Evolutionary conservation across 1,140 invertebrate species (phyloP), one percentile per base, ranked within the genome.

Genomic region (Melipona quadrifasciata): DNA sequence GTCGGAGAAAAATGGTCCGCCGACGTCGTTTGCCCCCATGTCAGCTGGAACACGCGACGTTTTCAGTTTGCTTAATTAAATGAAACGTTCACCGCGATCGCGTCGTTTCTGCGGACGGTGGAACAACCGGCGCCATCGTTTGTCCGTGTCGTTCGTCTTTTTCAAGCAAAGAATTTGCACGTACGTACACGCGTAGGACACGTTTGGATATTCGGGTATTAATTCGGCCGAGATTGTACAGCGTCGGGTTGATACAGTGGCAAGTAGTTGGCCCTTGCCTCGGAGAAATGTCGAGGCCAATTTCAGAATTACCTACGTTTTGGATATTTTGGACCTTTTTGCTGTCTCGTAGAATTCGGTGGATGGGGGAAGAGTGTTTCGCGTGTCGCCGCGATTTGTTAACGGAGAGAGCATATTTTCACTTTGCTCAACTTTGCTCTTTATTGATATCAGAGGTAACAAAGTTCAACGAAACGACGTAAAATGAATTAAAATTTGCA

Each of bases 21-120:
- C 55, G 55, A 61, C 55, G 34, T n/a, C 31, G 31, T 39, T 39
- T 24, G 73, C 73, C 6, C 73, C 6, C 21, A 14, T 27, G 58
- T 39, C 74, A 74, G 57, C 19, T 21, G 21, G 34, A n/a, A 51
- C 57, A 31, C 17, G 51, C n/a, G 21, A 34, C 74, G 34, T 17
- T 21, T 76, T 77, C 68, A 68, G 58, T 80, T 80, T 71, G 68
- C 68, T 80, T 80, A 72, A 80, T 80, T 80, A 80, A 72, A 80
- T 61, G 79, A 80, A 80, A 80, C 55, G 58, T 71, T 53, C 55
- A 51, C 19, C 16, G 19, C 78, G 78, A 71, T 71, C 78, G 78
- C 65, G 31, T 10, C 55, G 73, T 58, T 75, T 11, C 73, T 27
- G 21, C 53, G 55, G 31, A 31, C 6, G 17, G 24, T 10, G 34